phyloP scores from a whole-genome alignment of 2,888 invertebrate species.

The Ernsta delagoae region DNA sequence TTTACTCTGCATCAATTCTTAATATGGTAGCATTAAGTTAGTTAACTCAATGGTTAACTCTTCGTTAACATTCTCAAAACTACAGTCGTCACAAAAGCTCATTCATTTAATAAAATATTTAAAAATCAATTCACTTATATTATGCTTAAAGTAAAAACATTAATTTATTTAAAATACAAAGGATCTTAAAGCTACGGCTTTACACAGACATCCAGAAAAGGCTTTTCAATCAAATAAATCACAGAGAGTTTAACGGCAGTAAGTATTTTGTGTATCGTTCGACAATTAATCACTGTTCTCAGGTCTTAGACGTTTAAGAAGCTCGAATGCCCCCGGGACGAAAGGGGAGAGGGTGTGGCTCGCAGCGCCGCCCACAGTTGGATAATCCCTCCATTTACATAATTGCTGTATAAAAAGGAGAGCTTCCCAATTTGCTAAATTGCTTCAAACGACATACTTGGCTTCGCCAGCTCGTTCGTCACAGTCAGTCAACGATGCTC shows the following conservation, averaged over 20 bases:
- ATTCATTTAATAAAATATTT: too few relatives aligned
- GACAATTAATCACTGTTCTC: slow-evolving; percentile 79
- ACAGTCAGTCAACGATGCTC: slow-evolving; percentile 42
- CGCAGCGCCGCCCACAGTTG: slow-evolving; percentile 74
- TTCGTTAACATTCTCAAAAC: too few relatives aligned
- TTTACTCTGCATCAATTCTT: too few relatives aligned
- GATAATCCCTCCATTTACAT: slow-evolving; percentile 85
- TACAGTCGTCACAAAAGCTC: neutral
- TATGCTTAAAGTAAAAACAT: slow-evolving; percentile 14
- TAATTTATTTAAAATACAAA: slow-evolving; percentile 18
- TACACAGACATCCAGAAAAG: slow-evolving; percentile 17
- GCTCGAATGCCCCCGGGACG: slow-evolving; percentile 65
- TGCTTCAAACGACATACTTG: slow-evolving; percentile 77
- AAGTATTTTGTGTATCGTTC: slow-evolving; percentile 58
- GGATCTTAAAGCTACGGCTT: slow-evolving; percentile 10
- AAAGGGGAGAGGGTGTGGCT: slow-evolving; percentile 60
- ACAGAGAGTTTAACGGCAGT: slow-evolving; percentile 62
- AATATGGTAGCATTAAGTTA: too few relatives aligned
- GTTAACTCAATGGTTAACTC: too few relatives aligned
- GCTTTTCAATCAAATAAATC: slow-evolving; percentile 77
- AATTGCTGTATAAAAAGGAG: slow-evolving; percentile 85
- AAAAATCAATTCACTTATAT: neutral
- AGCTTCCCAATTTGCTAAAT: slow-evolving; percentile 84
- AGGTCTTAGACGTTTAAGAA: slow-evolving; percentile 73
- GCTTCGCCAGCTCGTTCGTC: slow-evolving; percentile 56